Evolutionary conservation across 2,113 vertebrate genomes (phyloP).

Genomic region (Amphilophus citrinellus): DNA sequence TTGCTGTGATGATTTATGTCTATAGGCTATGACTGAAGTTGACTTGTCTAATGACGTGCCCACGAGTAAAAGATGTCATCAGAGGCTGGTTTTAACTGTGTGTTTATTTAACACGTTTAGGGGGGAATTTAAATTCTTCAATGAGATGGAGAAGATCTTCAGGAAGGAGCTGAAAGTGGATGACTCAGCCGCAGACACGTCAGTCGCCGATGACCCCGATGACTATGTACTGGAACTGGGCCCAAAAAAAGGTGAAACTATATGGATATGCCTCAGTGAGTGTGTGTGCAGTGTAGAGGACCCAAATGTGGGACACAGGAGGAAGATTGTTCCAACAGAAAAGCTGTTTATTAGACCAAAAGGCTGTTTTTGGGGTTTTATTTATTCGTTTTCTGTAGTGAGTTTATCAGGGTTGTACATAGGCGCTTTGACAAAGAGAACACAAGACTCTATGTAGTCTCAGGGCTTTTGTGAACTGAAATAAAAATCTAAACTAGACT

Average conservation of each 20-base stretch:
- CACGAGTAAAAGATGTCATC: neutral
- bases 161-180: constrained; percentile 58
- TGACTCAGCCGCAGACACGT: neutral
- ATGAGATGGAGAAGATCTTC: constrained; percentile 74
- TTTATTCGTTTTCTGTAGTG: neutral
- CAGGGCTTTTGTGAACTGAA: no score
- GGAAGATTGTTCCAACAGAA: neutral
- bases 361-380: neutral
- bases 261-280: neutral
- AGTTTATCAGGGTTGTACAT: no score
- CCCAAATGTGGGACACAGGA: neutral
- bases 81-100: neutral
- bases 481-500: no score
- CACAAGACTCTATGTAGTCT: no score
- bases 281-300: neutral
- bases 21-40: no score
- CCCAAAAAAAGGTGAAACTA: constrained; percentile 60
- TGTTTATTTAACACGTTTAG: constrained; percentile 34
- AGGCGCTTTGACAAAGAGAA: no score
- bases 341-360: neutral
- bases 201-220: constrained; percentile 43
- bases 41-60: neutral
- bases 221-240: constrained; percentile 33
- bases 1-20: no score
- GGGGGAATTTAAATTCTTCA: constrained; percentile 78